These are phyloP conservation scores for Cavia aperea DNA, from an alignment of 2,113 vertebrate species.

Conservation along the genomic window DNA sequence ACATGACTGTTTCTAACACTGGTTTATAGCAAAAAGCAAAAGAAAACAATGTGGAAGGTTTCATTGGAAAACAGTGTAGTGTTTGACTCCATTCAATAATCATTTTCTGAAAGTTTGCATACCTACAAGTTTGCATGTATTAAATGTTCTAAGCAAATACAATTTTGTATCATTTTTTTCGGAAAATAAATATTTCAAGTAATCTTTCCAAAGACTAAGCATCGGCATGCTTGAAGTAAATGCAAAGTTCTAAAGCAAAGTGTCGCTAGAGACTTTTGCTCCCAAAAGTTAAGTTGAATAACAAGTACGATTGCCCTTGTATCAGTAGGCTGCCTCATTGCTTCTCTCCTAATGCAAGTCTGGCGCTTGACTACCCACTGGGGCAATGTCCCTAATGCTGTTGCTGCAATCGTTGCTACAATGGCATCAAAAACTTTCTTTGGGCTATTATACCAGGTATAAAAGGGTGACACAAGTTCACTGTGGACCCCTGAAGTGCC, in stretches of 20 bases:
- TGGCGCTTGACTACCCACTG: constrained; percentile 41
- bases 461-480: constrained; percentile 42
- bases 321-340: not conserved
- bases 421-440: constrained; percentile 23
- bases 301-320: not conserved
- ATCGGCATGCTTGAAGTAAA: not conserved
- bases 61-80: not conserved
- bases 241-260: not conserved
- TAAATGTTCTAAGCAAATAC: not conserved
- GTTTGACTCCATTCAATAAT: not conserved
- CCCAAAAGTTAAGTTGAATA: not conserved
- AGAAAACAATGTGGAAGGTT: not conserved
- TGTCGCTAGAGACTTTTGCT: not conserved
- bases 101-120: not conserved
- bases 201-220: not conserved
- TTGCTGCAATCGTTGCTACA: not conserved
- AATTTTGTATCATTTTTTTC: not conserved
- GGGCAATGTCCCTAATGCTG: constrained; percentile 1
- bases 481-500: constrained; percentile 44
- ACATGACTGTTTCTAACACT: not conserved
- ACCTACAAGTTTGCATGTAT: not conserved
- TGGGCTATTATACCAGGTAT: not conserved
- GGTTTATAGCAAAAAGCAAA: not conserved
- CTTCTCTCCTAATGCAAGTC: not conserved
- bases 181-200: not conserved